A percentile compares a stretch with the other conserved stretches of the same genome.
Evolutionary conservation across 2,797 vertebrate genomes (phyloP).

Genomic region (Enteromius treurensis): DNA sequence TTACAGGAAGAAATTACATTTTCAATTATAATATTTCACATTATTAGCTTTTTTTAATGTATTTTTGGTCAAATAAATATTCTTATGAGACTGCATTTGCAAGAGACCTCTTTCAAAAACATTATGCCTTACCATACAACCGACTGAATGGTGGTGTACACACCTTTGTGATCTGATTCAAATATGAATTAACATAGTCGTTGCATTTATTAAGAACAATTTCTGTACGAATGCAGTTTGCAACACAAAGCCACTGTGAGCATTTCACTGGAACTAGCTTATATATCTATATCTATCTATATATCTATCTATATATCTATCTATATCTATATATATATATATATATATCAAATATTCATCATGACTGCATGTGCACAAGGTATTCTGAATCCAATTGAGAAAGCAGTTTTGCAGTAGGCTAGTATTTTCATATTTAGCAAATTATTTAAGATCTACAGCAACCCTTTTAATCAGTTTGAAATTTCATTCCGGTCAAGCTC

Average conservation of each 20-base stretch:
- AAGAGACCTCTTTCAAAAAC: neutral
- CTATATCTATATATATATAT: no score
- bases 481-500: no score
- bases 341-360: no score
- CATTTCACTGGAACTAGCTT: neutral
- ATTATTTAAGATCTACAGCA: conserved; percentile 9
- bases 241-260: rapidly evolving
- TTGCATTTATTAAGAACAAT: neutral
- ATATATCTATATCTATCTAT: no score
- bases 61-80: neutral
- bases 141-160: neutral
- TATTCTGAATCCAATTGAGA: neutral
- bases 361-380: neutral
- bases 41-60: neutral
- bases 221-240: neutral
- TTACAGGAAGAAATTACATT: neutral
- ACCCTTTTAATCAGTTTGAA: neutral
- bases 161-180: neutral
- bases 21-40: neutral
- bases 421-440: neutral
- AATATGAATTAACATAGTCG: neutral
- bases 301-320: no score
- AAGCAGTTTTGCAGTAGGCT: neutral
- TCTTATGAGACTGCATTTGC: neutral
- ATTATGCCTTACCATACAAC: neutral